Base-by-base conservation (phyloP, 2,888 invertebrate species). In the Cheilosia soror region DNA sequence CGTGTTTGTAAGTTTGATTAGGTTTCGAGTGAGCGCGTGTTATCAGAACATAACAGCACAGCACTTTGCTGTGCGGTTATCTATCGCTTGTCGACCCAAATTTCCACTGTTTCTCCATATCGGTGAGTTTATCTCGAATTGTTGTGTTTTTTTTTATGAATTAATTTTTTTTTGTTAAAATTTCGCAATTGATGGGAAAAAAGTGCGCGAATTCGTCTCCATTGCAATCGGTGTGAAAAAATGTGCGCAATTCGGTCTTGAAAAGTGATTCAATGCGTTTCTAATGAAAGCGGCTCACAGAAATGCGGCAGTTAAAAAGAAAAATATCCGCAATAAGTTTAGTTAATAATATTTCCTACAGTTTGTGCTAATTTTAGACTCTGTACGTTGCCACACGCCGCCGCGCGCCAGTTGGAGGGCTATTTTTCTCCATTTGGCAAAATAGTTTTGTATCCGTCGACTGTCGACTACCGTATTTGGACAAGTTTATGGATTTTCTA, bases 211-310 rank as follows among this genome's bases (percentile, higher is more conserved):
- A 44, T 25, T 63, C 40, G 44, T 42, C 62, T 66, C 65, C 15
- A 60, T 47, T 81, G 69, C 66, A 57, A 6, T 29, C 37, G 31
- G 37, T 62, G 55, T 47, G 27, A 20, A 9, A 9, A 51, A 57
- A 37, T 60, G 60, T 60, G 75, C 58, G 68, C 62, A 37, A 68
- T 63, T 68, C 51, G 51, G 44, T 63, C 57, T 15, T 25, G 1
- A 20, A 20, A 49, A 62, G 63, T 73, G 72, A 73, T 73, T 83
- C 66, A 63, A 51, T 76, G 78, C 66, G 62, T 72, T 83, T 78
- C 68, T 63, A 68, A 73, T 68, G 73, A 78, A 66, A 72, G 58
- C 73, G 72, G 68, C 65, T 63, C 33, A 20, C 20, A 20, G 20
- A 20, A 9, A 33, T 33, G 11, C 4, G 11, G 37, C 37, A 11